Percentiles rank a stretch among this genome's conserved stretches.
These are phyloP conservation scores for Agrotis ipsilon DNA, from an alignment of 2,888 invertebrate species.

Conservation along the genomic window DNA sequence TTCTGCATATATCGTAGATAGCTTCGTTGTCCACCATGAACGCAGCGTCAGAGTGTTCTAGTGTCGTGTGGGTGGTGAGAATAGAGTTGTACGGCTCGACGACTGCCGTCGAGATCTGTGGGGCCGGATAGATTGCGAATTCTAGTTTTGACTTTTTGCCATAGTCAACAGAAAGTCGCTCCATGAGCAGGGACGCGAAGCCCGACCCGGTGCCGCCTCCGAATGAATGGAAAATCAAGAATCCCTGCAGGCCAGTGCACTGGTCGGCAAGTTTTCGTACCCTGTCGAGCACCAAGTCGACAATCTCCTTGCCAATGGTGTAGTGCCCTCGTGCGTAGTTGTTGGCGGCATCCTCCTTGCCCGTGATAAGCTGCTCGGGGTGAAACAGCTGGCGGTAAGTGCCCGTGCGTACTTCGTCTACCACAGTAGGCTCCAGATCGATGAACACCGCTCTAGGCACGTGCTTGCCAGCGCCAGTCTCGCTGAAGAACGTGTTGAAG, in stretches of 20 bases:
- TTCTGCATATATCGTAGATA: conserved; percentile 97
- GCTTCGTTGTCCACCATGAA: conserved; percentile 98
- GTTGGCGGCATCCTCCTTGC: conserved; percentile 99
- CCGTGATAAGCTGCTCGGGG: conserved; percentile 98
- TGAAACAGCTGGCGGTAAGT: conserved; percentile 99
- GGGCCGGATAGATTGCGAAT: conserved; percentile 99
- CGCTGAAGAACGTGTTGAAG: conserved; percentile 98
- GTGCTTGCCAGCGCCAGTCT: conserved; percentile 98
- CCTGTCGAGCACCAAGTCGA: conserved; percentile 96
- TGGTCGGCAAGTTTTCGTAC: conserved; percentile 96
- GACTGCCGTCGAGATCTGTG: conserved; percentile 96
- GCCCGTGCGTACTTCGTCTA: conserved; percentile 97
- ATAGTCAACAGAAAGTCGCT: conserved; percentile 98
- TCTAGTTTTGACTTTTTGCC: conserved; percentile 98
- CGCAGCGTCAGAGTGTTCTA: conserved; percentile 98
- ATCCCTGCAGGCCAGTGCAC: conserved; percentile 97
- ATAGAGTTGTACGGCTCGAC: conserved; percentile 99
- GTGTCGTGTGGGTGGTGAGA: conserved; percentile 98
- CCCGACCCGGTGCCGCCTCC: conserved; percentile 98
- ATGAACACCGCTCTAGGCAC: conserved; percentile 98
- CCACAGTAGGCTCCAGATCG: conserved; percentile 98
- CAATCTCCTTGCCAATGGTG: conserved; percentile 98
- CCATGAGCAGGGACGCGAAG: conserved; percentile 98
- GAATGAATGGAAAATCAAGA: conserved; percentile 98
- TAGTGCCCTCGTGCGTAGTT: conserved; percentile 99